Conservation (phyloP, 2,797 vertebrate genomes). For the Glyptemys insculpta region DNA sequence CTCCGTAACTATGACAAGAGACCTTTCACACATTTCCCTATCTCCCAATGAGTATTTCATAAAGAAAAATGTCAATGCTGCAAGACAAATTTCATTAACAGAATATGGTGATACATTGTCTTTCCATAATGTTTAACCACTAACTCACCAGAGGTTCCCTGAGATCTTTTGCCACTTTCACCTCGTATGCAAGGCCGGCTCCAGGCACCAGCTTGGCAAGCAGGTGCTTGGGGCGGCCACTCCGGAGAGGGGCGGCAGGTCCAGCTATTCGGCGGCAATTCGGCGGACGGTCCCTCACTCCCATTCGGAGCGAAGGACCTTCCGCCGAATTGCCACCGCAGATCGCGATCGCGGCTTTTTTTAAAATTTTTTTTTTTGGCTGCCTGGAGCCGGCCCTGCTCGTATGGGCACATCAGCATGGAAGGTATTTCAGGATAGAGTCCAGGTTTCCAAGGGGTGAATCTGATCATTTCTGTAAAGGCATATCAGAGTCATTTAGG, state of each 20-base stretch:
- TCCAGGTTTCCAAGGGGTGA: not conserved
- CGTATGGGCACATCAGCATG: not conserved
- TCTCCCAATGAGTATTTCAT: slow-evolving; percentile 7
- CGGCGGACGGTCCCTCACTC: no score
- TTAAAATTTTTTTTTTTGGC: no score
- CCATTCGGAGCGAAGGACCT: no score
- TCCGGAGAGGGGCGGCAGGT: no score
- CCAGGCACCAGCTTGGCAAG: no score
- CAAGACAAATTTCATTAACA: slow-evolving; percentile 5
- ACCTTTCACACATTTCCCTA: not conserved
- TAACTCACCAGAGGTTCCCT: slow-evolving; percentile 6
- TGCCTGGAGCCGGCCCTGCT: not conserved
- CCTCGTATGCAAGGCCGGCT: not conserved
- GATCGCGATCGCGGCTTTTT: no score
- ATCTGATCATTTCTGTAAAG: not conserved
- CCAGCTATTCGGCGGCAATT: no score
- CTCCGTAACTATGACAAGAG: not conserved
- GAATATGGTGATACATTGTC: not conserved
- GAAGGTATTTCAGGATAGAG: not conserved
- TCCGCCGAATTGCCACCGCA: no score
- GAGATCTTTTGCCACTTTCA: not conserved
- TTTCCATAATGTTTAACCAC: not conserved
- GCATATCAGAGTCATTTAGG: not conserved
- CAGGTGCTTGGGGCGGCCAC: no score
- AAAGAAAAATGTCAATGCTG: not conserved